phyloP scores from a whole-genome alignment of 2,888 invertebrate genomes.

The Oxytorus armatus region DNA sequence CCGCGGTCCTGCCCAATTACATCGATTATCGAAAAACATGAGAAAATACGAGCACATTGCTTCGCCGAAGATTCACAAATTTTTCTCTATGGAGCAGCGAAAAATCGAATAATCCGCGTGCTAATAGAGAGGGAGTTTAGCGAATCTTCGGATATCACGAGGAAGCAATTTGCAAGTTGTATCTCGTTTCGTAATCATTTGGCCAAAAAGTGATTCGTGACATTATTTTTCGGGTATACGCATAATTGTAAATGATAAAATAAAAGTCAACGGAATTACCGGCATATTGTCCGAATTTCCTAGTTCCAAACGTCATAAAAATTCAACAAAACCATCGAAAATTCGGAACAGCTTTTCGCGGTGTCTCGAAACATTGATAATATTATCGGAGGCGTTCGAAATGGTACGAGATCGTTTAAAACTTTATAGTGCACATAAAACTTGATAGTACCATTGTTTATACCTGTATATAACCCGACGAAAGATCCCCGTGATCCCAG shows the following conservation, averaged over 20 bases:
- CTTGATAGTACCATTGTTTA: conserved; percentile 21
- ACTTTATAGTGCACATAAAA: conserved; percentile 52
- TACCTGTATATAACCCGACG: conserved; percentile 1
- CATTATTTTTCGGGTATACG: neutral
- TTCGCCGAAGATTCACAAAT: no score
- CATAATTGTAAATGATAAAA: neutral
- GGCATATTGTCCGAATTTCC: neutral
- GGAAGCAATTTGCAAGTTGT: no score
- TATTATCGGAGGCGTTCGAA: conserved; percentile 38
- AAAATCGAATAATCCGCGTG: no score
- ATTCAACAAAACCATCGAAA: conserved; percentile 11
- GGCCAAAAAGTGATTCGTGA: neutral
- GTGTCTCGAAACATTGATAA: conserved; percentile 34
- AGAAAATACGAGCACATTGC: no score
- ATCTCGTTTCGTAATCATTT: no score
- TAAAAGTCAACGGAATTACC: neutral
- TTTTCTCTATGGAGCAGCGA: no score
- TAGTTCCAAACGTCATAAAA: neutral
- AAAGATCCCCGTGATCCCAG: conserved; percentile 20
- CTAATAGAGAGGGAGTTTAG: no score
- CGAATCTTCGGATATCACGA: no score
- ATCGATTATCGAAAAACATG: no score
- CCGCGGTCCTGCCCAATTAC: no score
- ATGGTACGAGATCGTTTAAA: conserved; percentile 52
- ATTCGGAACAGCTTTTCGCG: conserved; percentile 19